A percentile compares a stretch with the other conserved stretches of the same genome.
phyloP scores from a whole-genome alignment of 2,113 vertebrate species.

The Tiliqua scincoides region DNA sequence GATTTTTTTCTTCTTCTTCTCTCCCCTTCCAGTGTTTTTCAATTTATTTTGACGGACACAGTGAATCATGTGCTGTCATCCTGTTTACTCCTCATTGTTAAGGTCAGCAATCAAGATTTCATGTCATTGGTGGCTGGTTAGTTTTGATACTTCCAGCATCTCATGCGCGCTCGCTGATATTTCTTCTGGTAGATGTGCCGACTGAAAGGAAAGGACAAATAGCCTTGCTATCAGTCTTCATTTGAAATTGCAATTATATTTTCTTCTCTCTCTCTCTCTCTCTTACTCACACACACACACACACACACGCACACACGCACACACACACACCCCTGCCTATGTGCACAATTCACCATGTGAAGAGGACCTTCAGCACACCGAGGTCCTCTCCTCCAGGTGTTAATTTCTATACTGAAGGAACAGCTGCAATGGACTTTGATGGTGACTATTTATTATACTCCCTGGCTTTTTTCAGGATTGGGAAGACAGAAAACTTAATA shows the following conservation, averaged over 20 bases:
- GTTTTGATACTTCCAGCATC: conserved; percentile 54
- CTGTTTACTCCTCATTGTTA: conserved; percentile 58
- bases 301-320: not conserved
- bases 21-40: conserved; percentile 15
- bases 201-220: conserved; percentile 3
- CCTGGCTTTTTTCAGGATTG: not conserved
- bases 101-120: conserved; percentile 50
- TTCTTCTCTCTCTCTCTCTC: not conserved
- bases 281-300: not conserved
- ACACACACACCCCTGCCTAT: too few relatives aligned
- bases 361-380: not conserved
- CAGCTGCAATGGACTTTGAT: not conserved
- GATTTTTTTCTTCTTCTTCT: conserved; percentile 1
- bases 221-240: conserved; percentile 8
- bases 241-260: conserved; percentile 6
- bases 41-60: conserved; percentile 43
- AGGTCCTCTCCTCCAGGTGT: not conserved
- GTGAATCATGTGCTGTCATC: conserved; percentile 43
- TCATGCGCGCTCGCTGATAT: conserved; percentile 49
- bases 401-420: not conserved
- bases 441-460: not conserved
- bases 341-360: too few relatives aligned
- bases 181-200: conserved; percentile 46
- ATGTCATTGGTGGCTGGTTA: conserved; percentile 34
- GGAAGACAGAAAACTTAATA: not conserved